Conservation (phyloP, 2,113 vertebrate species). For the Pionites leucogaster region DNA sequence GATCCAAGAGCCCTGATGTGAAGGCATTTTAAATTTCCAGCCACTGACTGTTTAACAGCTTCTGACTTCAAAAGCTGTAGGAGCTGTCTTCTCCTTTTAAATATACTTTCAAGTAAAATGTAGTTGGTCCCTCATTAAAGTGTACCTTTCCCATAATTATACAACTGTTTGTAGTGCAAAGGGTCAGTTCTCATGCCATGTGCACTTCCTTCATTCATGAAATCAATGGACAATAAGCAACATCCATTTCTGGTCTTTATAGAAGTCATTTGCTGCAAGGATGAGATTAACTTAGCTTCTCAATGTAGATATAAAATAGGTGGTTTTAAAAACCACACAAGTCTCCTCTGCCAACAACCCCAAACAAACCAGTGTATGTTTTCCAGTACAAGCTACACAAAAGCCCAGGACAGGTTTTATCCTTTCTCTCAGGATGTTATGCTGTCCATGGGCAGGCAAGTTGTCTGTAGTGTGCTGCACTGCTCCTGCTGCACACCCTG, state of each 20-base stretch:
- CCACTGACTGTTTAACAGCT: constrained; percentile 32
- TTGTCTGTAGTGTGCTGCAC: fast-evolving
- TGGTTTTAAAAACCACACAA: not conserved
- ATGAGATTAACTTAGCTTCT: not conserved
- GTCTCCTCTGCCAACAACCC: not conserved
- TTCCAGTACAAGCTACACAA: not conserved
- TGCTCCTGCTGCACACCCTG: not conserved
- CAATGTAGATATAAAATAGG: not conserved
- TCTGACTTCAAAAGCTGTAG: constrained; percentile 53
- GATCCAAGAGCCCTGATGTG: not conserved
- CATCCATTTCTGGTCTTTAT: not conserved
- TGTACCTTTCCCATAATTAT: constrained; percentile 26
- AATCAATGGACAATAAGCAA: constrained; percentile 32
- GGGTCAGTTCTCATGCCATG: not conserved
- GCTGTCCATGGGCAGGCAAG: not conserved
- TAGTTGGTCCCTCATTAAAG: constrained; percentile 7
- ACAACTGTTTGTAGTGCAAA: constrained; percentile 10
- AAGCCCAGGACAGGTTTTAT: not conserved
- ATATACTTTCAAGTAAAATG: constrained; percentile 36
- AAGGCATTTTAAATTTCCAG: constrained; percentile 60
- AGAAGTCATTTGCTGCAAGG: not conserved
- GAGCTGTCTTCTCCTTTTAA: constrained; percentile 14
- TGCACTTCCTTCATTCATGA: not conserved
- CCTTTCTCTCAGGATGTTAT: fast-evolving
- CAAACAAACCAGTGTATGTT: fast-evolving